Base-by-base conservation (phyloP, 2,797 vertebrate genomes). In the Nothura maculosa region DNA sequence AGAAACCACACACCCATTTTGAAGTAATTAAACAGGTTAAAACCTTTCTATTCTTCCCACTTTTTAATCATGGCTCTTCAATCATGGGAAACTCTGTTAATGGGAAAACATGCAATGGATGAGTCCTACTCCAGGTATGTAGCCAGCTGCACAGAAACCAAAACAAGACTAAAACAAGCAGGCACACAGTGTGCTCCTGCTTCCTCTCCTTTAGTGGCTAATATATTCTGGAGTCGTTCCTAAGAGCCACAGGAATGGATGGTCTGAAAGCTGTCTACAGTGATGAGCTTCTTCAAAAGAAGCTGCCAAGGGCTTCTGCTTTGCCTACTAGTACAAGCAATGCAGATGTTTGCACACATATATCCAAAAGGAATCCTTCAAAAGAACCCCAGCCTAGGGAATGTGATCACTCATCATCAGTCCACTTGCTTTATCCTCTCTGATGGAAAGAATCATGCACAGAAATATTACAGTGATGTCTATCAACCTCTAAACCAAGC, bases 381-480 rank as follows among this genome's bases (percentile, higher is more conserved):
- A 34, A 64, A 76, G 50, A 15, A 22, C 47, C 47, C 47, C 24
- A 27, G 21, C 16, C 52, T 1, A 0, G 5, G 6, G n/a, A 38
- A 40, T 0, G 11, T 32, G 27, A 38, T 27, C 64, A n/a, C 7
- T 2, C 11, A 8, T 10, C 60, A 60, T 6, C 40, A 48, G 10
- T 42, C 47, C 73, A 3, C 28, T 1, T 2, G 17, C 1, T n/a
- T 69, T 32, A 34, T 28, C 66, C 8, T 0, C 0, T 2, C 1
- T 1, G 24, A 32, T 3, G 18, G 54, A 6, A 8, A 20, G 47
- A 13, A 18, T n/a, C 22, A 25, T 2, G 60, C 15, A 2, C 14
- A 3, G 0, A 2, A 3, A 3, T 10, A 25, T 42, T 34, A 2
- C 21, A 3, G 3, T 0, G 16, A 27, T 36, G 18, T 20, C 75